Evolutionary conservation across 2,888 invertebrate genomes (phyloP).

Genomic region (Syrista parreyssii): DNA sequence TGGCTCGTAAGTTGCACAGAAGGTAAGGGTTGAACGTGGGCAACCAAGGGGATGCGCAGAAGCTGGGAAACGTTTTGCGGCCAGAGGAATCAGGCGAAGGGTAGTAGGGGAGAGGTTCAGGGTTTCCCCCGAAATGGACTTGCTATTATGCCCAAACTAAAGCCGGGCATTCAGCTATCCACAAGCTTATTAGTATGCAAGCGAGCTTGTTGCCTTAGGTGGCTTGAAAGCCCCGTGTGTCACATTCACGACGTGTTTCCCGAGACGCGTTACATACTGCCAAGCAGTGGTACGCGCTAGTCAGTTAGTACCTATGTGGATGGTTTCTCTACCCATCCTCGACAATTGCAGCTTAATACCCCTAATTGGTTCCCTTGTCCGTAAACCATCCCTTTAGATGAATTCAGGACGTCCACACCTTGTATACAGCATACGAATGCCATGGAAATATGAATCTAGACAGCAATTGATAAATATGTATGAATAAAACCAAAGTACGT

Average conservation of each 20-base stretch:
- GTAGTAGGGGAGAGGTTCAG: background rate
- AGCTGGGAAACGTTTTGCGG: constrained; percentile 40
- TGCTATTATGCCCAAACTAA: constrained; percentile 61
- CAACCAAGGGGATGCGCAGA: background rate
- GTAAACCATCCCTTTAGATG: background rate
- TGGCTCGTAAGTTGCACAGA: too few relatives aligned
- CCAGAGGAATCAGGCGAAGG: constrained; percentile 24
- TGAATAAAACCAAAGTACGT: background rate
- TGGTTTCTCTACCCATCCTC: constrained; percentile 14
- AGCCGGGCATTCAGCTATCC: constrained; percentile 58
- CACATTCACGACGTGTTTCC: constrained; percentile 59
- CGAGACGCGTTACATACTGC: constrained; percentile 49
- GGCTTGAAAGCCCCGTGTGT: constrained; percentile 60
- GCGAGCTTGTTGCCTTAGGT: constrained; percentile 61
- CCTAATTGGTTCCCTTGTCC: constrained; percentile 35
- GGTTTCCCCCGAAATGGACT: constrained; percentile 54
- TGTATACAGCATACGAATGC: background rate
- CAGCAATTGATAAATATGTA: background rate
- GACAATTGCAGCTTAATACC: constrained; percentile 45
- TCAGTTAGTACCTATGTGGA: background rate
- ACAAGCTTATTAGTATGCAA: constrained; percentile 63
- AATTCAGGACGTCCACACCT: background rate
- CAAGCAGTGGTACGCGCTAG: constrained; percentile 1
- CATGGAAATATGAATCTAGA: background rate
- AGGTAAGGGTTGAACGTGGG: too few relatives aligned